Percentiles rank a stretch among this genome's conserved stretches.
Evolutionary conservation across 2,888 invertebrate genomes (phyloP).

Genomic region (Stomorhina lunata): DNA sequence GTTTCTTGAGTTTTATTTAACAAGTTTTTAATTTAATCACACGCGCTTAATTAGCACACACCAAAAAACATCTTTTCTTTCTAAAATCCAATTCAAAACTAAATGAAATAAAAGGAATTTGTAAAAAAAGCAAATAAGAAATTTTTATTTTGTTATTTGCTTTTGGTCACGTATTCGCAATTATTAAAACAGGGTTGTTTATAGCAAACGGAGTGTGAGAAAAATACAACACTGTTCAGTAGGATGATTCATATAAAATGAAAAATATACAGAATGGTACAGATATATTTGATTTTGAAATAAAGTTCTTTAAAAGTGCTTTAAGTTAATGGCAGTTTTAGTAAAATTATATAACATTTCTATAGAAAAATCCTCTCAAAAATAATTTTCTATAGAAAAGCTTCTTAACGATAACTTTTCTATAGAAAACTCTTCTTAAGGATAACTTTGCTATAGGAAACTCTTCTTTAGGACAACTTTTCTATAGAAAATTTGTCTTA

Average conservation of each 20-base stretch:
- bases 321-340: no score
- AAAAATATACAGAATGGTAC: no score
- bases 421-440: no score
- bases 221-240: not conserved
- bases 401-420: no score
- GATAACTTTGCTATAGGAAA: no score
- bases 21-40: conserved; percentile 5
- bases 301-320: no score
- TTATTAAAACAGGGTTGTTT: not conserved
- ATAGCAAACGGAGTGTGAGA: not conserved
- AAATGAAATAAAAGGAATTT: conserved; percentile 40
- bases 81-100: conserved; percentile 51
- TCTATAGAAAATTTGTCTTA: no score
- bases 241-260: not conserved
- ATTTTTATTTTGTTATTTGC: not conserved
- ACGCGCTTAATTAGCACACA: not conserved
- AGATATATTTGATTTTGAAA: no score
- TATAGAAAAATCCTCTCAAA: no score
- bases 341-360: no score
- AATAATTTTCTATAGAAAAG: no score
- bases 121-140: conserved; percentile 40
- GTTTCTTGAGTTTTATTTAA: not conserved
- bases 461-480: no score
- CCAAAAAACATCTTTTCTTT: conserved; percentile 1
- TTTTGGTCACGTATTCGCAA: conserved; percentile 25